Conservation (phyloP, 2,113 vertebrate species). For the Esox niger region DNA sequence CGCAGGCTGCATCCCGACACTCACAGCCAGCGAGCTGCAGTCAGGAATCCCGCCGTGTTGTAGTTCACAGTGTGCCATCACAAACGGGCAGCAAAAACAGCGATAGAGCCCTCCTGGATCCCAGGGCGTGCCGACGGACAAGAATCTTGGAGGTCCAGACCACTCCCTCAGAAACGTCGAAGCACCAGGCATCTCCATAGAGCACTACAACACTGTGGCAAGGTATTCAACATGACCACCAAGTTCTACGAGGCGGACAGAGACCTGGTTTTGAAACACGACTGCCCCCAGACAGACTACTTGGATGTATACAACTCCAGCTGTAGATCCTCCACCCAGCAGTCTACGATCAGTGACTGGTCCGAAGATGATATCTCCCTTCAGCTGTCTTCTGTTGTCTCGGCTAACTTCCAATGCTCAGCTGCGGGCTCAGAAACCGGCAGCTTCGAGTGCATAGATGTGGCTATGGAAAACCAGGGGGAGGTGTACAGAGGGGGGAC, state of each 20-base stretch:
- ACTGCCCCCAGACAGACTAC: conserved; percentile 52
- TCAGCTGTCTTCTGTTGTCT: conserved; percentile 54
- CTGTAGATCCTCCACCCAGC: conserved; percentile 42
- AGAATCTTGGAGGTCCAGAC: conserved; percentile 21
- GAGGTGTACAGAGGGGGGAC: conserved; percentile 61
- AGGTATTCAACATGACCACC: conserved; percentile 47
- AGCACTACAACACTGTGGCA: conserved; percentile 25
- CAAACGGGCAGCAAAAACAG: conserved; percentile 43
- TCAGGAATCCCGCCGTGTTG: conserved; percentile 43
- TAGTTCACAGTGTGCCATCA: conserved; percentile 47
- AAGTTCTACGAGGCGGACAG: conserved; percentile 64
- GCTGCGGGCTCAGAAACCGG: conserved; percentile 63
- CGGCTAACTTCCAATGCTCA: conserved; percentile 46
- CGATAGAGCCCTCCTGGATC: conserved; percentile 22
- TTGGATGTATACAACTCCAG: conserved; percentile 69
- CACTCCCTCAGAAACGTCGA: conserved; percentile 7
- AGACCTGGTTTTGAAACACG: conserved; percentile 65
- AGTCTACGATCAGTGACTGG: conserved; percentile 64
- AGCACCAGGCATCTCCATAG: conserved; percentile 20
- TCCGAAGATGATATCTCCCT: conserved; percentile 59
- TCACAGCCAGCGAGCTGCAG: conserved; percentile 43
- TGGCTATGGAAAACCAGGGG: conserved; percentile 74
- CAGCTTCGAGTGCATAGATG: conserved; percentile 75
- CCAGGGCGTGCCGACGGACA: conserved; percentile 32
- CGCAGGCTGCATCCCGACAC: conserved; percentile 61